Percentiles rank a stretch among this genome's conserved stretches.
Conservation (phyloP, 2,797 vertebrate species). For the Platyrinchus mystaceus region DNA sequence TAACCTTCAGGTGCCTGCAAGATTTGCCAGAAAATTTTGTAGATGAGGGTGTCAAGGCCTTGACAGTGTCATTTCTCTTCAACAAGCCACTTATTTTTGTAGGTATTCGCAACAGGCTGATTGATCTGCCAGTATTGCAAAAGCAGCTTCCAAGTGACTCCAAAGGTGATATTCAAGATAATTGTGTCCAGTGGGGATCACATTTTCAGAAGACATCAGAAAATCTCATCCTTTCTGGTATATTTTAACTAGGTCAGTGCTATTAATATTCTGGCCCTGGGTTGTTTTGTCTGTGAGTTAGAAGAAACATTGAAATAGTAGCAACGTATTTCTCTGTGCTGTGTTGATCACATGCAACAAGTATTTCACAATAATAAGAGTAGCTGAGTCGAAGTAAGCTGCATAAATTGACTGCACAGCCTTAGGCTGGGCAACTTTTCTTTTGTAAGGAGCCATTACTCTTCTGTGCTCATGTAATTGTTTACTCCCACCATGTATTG, state of each 20-base stretch:
- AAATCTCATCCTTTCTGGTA: background rate
- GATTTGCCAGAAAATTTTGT: background rate
- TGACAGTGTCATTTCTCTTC: background rate
- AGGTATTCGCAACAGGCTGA: background rate
- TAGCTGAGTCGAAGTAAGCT: background rate
- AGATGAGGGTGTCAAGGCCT: background rate
- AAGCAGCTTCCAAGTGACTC: background rate
- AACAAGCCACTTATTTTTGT: background rate
- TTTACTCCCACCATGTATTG: background rate
- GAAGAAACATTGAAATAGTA: constrained; percentile 10
- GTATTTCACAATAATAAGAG: constrained; percentile 24
- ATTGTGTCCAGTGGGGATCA: background rate
- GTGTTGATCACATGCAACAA: background rate
- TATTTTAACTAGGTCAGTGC: background rate
- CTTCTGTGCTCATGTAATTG: background rate
- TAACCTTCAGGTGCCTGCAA: background rate
- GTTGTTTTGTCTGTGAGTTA: constrained; percentile 36
- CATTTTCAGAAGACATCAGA: background rate
- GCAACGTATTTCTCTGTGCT: background rate
- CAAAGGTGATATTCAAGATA: background rate
- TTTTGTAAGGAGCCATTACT: background rate
- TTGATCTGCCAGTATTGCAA: background rate
- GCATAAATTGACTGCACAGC: background rate
- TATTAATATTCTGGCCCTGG: background rate
- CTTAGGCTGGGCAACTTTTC: background rate